phyloP scores from a whole-genome alignment of 2,797 vertebrate species.

The Sebastiscus tertius region DNA sequence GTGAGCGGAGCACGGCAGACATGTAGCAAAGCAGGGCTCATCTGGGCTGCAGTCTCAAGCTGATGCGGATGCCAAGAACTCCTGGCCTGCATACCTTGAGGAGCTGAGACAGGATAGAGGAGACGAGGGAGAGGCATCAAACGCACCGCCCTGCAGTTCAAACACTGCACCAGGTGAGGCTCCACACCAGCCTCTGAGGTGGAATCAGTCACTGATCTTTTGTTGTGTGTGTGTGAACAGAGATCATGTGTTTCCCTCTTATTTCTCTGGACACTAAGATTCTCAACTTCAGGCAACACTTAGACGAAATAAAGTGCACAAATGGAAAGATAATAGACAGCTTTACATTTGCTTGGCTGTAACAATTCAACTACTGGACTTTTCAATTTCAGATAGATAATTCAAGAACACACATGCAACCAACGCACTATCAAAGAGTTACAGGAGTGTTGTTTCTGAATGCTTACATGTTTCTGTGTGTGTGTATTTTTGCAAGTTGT shows the following conservation, averaged over 20 bases:
- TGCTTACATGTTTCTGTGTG: not conserved
- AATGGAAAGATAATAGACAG: conserved; percentile 1
- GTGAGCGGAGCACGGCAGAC: conserved; percentile 43
- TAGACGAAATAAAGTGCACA: not conserved
- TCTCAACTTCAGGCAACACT: not conserved
- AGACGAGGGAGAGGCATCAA: conserved; percentile 58
- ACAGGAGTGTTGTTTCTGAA: too few relatives aligned
- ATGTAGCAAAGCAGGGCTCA: conserved; percentile 57
- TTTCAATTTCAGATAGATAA: too few relatives aligned
- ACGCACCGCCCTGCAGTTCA: conserved; percentile 18
- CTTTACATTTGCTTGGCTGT: not conserved
- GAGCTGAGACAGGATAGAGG: conserved; percentile 57
- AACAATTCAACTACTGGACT: too few relatives aligned
- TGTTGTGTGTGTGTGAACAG: not conserved
- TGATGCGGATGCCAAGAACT: conserved; percentile 66
- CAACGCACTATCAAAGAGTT: too few relatives aligned
- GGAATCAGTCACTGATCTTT: conserved; percentile 8
- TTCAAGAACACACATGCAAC: too few relatives aligned
- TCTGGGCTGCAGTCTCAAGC: conserved; percentile 67
- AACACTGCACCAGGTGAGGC: not conserved
- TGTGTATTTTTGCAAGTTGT: not conserved
- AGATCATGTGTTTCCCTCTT: not conserved
- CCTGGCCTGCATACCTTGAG: conserved; percentile 67
- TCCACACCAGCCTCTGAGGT: conserved; percentile 17
- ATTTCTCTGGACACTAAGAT: not conserved